Evolutionary conservation across 2,888 invertebrate genomes (phyloP).

Genomic region (Drosophila anceps): DNA sequence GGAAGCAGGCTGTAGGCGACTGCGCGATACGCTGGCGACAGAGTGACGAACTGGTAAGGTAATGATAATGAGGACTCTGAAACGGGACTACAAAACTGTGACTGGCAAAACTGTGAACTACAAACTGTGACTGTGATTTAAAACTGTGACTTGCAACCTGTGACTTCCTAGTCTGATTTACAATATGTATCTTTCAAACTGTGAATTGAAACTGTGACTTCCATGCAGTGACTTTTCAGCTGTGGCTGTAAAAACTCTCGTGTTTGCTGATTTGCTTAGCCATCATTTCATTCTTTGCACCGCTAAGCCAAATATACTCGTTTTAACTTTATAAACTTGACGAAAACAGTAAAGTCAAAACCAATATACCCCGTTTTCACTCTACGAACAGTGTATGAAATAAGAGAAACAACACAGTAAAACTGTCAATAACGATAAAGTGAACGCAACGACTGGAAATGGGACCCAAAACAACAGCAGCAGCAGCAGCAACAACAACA

Average conservation of each 20-base stretch:
- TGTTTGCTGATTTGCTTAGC: neutral
- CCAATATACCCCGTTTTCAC: neutral
- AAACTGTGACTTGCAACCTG: neutral
- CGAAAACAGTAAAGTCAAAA: neutral
- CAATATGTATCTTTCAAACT: too few relatives aligned
- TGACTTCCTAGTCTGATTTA: too few relatives aligned
- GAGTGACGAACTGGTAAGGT: too few relatives aligned
- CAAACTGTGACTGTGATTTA: neutral
- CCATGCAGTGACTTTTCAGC: neutral
- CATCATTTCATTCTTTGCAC: too few relatives aligned
- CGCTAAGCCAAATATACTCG: neutral
- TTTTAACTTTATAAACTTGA: neutral
- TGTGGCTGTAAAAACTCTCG: too few relatives aligned
- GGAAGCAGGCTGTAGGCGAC: neutral
- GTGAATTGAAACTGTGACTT: neutral
- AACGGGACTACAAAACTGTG: neutral
- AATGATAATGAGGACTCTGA: too few relatives aligned
- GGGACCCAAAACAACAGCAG: conserved; percentile 25
- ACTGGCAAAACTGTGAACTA: neutral
- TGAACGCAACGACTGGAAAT: conserved; percentile 40
- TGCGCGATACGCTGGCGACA: neutral
- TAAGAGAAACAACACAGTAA: conserved; percentile 44
- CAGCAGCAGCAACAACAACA: conserved; percentile 6
- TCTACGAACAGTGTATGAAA: neutral
- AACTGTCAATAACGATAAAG: conserved; percentile 80